Evolutionary conservation across 2,113 vertebrate species (phyloP).

Genomic region (Platysteira castanea): DNA sequence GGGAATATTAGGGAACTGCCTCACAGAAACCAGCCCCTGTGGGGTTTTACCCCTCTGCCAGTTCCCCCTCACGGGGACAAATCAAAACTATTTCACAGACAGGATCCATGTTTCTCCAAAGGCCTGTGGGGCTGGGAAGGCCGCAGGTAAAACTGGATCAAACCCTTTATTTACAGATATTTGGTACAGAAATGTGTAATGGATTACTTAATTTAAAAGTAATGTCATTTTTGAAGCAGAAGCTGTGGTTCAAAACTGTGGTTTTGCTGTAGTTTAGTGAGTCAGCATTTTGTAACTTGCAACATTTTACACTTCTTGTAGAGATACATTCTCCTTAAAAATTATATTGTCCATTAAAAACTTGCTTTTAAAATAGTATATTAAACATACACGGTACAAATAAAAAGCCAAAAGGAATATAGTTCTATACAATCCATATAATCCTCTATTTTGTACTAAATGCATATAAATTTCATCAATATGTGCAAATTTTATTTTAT

Average conservation of each 20-base stretch:
- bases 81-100: neutral
- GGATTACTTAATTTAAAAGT: neutral
- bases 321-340: neutral
- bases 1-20: neutral
- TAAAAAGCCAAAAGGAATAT: neutral
- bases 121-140: neutral
- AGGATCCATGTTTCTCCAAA: neutral
- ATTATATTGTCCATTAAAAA: neutral
- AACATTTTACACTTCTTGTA: neutral
- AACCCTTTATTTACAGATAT: neutral
- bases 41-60: neutral
- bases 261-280: neutral
- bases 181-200: neutral
- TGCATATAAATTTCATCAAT: neutral
- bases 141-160: neutral
- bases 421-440: neutral
- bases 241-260: neutral
- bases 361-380: neutral
- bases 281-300: neutral
- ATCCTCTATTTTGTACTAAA: neutral
- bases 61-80: neutral
- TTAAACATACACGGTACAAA: neutral
- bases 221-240: neutral
- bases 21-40: neutral
- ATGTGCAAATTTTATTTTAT: neutral